phyloP scores from a whole-genome alignment of 2,888 invertebrate genomes.

The Tipula confusa region DNA sequence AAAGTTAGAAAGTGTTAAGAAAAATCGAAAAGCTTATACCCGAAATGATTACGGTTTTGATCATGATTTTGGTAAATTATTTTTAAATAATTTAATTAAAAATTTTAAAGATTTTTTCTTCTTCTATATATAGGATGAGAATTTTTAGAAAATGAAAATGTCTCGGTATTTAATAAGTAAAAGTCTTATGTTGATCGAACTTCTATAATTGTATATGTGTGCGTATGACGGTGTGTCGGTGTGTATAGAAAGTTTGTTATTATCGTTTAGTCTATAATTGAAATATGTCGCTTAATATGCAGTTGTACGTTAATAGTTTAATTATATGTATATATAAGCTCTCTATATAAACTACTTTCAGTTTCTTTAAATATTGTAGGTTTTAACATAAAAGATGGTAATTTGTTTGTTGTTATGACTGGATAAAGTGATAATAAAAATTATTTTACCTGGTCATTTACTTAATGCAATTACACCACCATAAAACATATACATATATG shows the following conservation, averaged over 20 bases:
- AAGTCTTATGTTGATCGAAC: neutral
- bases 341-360: neutral
- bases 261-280: neutral
- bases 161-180: neutral
- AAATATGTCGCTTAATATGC: neutral
- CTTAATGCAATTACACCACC: too few relatives aligned
- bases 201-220: too few relatives aligned
- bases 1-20: neutral
- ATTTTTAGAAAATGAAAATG: conserved; percentile 7
- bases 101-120: neutral
- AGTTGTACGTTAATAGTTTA: neutral
- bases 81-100: neutral
- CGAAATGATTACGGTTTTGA: neutral
- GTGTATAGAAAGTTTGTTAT: conserved; percentile 4
- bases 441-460: neutral
- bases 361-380: neutral
- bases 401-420: neutral
- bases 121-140: neutral
- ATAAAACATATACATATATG: too few relatives aligned
- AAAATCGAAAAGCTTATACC: neutral
- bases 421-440: neutral
- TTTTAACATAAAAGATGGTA: neutral
- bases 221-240: too few relatives aligned
- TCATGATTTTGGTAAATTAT: neutral
- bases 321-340: neutral